Percentiles rank a stretch among this genome's conserved stretches.
Conservation (phyloP, 2,888 invertebrate species). For the Plebejus anna region DNA sequence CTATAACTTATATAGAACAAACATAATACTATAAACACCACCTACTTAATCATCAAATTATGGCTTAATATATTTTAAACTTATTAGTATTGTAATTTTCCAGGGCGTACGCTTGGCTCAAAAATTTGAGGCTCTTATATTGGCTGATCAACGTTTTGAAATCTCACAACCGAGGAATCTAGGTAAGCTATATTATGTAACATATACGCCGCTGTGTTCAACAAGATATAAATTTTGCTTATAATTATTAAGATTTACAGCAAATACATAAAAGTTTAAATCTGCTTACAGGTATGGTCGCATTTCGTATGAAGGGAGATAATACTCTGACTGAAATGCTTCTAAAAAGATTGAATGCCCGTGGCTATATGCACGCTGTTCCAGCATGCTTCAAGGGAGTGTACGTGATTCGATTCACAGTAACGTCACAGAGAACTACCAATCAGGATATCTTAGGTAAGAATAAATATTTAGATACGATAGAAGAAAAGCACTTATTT, state of each 20-base stretch:
- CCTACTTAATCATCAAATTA: too few species aligned
- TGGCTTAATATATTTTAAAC: neutral
- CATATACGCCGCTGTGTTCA: too few species aligned
- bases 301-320: constrained; percentile 92
- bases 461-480: neutral
- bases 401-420: constrained; percentile 95
- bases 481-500: neutral
- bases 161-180: constrained; percentile 92
- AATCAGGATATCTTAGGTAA: constrained; percentile 84
- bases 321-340: constrained; percentile 93
- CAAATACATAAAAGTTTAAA: neutral
- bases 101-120: constrained; percentile 94
- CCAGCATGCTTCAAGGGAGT: constrained; percentile 95
- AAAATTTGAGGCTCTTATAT: constrained; percentile 92
- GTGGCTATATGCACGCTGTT: constrained; percentile 95
- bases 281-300: constrained; percentile 85
- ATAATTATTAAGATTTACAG: too few species aligned
- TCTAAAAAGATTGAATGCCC: constrained; percentile 91
- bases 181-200: constrained; percentile 56
- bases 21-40: too few species aligned
- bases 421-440: constrained; percentile 93
- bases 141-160: constrained; percentile 92
- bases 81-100: constrained; percentile 37
- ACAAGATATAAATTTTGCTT: too few species aligned
- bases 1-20: too few species aligned